Evolutionary conservation across 2,113 vertebrate species (phyloP), one percentile per base, ranked within the genome.

Genomic region (Tricholaema leucomelas): DNA sequence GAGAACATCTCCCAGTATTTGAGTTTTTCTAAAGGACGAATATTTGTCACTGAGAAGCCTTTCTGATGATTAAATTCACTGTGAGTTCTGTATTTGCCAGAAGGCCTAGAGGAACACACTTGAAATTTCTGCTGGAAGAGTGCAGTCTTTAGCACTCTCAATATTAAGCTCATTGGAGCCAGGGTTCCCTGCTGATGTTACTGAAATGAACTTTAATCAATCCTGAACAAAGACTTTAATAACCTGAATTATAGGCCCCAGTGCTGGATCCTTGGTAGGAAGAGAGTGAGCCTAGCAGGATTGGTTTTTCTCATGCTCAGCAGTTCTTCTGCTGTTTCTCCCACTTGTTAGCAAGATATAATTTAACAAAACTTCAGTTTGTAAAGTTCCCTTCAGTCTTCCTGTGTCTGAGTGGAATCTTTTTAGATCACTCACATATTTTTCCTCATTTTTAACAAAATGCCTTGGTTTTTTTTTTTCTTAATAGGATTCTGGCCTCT

Each of bases 161-260:
- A 5, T 82, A 80, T 87, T 85, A 70, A 77, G 46, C 66, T 56
- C 33, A 19, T 52, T 92, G 59, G 40, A 91, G 31, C 64, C 55
- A 78, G 63, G 21, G 44, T 61, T 87, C 73, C 74, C 63, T 73
- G 81, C 52, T 92, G 64, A 30, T 85, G 52, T 77, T 92, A 66
- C 91, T 64, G 30, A 90, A 92, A n/a, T 80, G 56, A 91, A 67
- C 85, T 91, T 93, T 59, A 83, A 80, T 85, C 79, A 77, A 2
- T 92, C 79, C 36, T 74, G 85, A 52, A 91, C 84, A 85, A 87
- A 72, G 5, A 36, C 46, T 89, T 76, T 44, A 74, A 48, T 90
- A 89, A 92, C 67, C 67, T 91, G 65, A 83, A 48, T 92, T 85
- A 56, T 74, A 60, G 35, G 54, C 75, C 40, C n/a, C 23, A 64